A percentile compares a stretch with the other conserved stretches of the same genome.
These are phyloP conservation scores for Aix galericulata DNA, from an alignment of 2,113 vertebrate genomes.

Conservation along the genomic window DNA sequence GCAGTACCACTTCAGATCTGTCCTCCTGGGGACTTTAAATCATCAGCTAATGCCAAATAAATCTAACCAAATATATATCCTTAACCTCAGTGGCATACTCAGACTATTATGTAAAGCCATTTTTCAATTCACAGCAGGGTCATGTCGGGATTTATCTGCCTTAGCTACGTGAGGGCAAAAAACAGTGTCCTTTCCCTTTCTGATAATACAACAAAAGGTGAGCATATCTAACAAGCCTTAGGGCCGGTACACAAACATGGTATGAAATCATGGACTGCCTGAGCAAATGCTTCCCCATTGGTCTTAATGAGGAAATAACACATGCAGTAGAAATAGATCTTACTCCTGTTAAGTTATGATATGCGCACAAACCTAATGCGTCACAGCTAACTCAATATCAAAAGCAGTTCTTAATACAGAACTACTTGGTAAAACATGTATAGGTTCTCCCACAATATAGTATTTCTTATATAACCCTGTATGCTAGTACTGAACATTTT, in stretches of 20 bases:
- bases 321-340: neutral
- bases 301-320: neutral
- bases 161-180: slow-evolving; percentile 16
- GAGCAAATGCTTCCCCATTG: neutral
- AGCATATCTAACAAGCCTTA: neutral
- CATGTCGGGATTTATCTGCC: neutral
- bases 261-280: neutral
- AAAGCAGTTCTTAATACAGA: neutral
- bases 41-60: neutral
- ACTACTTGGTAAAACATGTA: neutral
- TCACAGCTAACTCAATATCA: neutral
- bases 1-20: neutral
- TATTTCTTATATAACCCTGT: neutral
- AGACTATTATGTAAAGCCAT: neutral
- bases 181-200: slow-evolving; percentile 42
- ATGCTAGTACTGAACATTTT: neutral
- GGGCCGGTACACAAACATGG: neutral
- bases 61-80: neutral
- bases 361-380: neutral
- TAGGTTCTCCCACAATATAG: neutral
- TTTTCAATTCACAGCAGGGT: neutral
- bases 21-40: neutral
- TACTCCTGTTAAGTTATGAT: neutral
- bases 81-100: neutral
- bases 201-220: slow-evolving; percentile 15